Percentiles rank a stretch among this genome's conserved stretches.
Evolutionary conservation across 2,888 invertebrate species (phyloP).

Genomic region (Pinctada fucata): DNA sequence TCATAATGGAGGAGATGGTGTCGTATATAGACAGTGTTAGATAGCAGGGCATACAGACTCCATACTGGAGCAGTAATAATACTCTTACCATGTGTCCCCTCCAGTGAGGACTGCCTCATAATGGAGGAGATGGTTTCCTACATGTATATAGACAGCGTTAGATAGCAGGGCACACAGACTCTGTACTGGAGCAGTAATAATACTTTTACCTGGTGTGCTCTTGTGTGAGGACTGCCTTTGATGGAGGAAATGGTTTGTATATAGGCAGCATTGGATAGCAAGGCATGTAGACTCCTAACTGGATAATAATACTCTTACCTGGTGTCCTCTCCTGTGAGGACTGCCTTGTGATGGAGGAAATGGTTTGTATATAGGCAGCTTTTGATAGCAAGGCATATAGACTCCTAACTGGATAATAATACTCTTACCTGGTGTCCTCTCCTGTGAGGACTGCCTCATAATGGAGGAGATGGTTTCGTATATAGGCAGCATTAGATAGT

Average conservation of each 20-base stretch:
- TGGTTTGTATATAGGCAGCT: conserved; percentile 68
- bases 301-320: conserved; percentile 48
- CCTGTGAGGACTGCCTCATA: conserved; percentile 65
- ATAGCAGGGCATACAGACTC: conserved; percentile 63
- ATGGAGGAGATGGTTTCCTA: conserved; percentile 66
- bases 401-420: conserved; percentile 48
- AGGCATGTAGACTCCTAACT: conserved; percentile 61
- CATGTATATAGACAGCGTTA: conserved; percentile 67
- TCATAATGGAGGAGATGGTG: conserved; percentile 70
- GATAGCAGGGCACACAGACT: conserved; percentile 66
- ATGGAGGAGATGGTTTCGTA: conserved; percentile 67
- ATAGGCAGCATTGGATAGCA: conserved; percentile 67
- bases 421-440: conserved; percentile 60
- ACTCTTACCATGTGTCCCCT: conserved; percentile 60
- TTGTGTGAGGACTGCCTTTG: conserved; percentile 64
- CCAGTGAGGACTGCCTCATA: conserved; percentile 65
- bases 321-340: conserved; percentile 63
- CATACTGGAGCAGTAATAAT: conserved; percentile 49
- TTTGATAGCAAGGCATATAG: conserved; percentile 66
- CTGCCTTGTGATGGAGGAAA: conserved; percentile 65
- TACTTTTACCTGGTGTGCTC: conserved; percentile 60
- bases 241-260: conserved; percentile 67
- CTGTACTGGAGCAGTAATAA: conserved; percentile 52
- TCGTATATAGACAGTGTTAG: conserved; percentile 67
- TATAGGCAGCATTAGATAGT: conserved; percentile 67